Evolutionary conservation across 2,797 vertebrate genomes (phyloP), one percentile per base, ranked within the genome.

Genomic region (Sylvilagus floridanus): DNA sequence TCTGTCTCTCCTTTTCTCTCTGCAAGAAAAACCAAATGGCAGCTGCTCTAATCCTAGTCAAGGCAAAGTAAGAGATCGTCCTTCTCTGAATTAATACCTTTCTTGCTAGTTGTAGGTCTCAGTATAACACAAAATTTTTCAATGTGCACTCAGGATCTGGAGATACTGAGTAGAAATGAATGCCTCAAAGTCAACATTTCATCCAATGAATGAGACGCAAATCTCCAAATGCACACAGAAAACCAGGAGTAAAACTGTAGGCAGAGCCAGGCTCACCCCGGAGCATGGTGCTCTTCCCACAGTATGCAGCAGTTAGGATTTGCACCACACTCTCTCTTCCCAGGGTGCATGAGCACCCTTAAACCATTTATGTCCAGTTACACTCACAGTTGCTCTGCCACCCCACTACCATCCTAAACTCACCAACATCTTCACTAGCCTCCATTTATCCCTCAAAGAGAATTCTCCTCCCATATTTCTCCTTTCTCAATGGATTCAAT

Each of bases 51-150:
- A 75, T 65, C 54, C 91, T 77, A 87, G 90, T 57, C 84, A 91
- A 86, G 60, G 79, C 73, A 90, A 91, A 69, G 60, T 81, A 47
- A 78, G 52, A 83, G 60, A 30, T 7, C 47, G 66, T 76, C 68
- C 72, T 88, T 75, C 86, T 91, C 87, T 50, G 77, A 84, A 93
- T 79, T 86, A 91, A n/a, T 12, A 95, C 2, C 92, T 91, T 72
- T 50, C 28, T 24, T 54, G 77, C 69, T 35, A 76, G 19, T 10
- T 30, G 9, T 35, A 81, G 32, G 42, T 77, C 77, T 73, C 16
- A 63, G 47, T 50, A 57, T 24, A 32, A 72, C 81, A 37, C 68
- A 84, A 91, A 93, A 88, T 2, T 57, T 57, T 57, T 57, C 16
- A 73, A 90, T 90, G 35, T 12, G 76, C 21, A 90, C 42, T 92